phyloP scores from a whole-genome alignment of 92 coral and sea anemone genomes.

The Porites evermanni region DNA sequence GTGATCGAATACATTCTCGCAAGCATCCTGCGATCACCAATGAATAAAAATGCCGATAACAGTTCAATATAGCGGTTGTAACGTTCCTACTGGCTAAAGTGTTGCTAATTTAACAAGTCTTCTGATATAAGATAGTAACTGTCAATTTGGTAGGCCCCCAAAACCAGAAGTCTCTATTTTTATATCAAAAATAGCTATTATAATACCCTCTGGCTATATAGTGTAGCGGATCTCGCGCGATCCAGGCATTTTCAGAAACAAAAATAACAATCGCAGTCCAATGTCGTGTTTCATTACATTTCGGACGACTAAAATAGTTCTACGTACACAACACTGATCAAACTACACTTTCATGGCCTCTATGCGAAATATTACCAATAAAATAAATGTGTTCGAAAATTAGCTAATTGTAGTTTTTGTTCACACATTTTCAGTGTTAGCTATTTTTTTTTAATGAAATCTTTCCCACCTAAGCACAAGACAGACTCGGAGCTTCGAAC shows the following conservation, averaged over 20 bases:
- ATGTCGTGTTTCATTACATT: neutral
- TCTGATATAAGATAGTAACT: neutral
- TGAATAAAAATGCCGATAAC: neutral
- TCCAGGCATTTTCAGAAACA: neutral
- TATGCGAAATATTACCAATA: too few species aligned
- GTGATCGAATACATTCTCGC: too few species aligned
- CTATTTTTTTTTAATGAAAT: neutral
- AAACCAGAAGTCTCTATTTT: neutral
- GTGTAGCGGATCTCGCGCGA: neutral
- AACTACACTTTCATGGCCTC: neutral
- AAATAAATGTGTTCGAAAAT: too few species aligned
- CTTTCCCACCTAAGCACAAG: neutral
- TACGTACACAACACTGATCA: too few species aligned
- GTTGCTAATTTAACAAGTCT: constrained; percentile 5
- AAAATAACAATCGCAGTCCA: neutral
- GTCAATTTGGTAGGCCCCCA: neutral
- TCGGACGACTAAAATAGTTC: neutral
- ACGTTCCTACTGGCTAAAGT: neutral
- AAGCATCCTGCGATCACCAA: too few species aligned
- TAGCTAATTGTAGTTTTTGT: too few species aligned
- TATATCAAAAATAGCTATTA: too few species aligned
- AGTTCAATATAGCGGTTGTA: neutral
- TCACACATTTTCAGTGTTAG: too few species aligned
- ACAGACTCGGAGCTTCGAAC: neutral
- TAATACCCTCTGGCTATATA: neutral